Conservation (phyloP, 1,140 invertebrate species). For the Ridgeia piscesae region DNA sequence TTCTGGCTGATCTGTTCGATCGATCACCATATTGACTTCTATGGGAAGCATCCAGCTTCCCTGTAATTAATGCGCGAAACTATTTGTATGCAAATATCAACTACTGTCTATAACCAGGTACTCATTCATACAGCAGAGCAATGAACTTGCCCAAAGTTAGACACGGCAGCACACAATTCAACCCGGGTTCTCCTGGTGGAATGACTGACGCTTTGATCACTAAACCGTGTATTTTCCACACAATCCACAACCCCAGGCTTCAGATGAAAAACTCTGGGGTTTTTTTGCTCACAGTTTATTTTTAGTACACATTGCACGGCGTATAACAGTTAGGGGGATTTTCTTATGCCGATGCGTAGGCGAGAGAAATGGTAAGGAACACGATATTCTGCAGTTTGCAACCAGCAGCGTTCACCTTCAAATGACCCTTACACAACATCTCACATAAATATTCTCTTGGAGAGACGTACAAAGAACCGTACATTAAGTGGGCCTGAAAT, state of each 20-base stretch:
- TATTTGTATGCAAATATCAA: no score
- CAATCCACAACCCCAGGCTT: not conserved
- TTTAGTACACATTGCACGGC: not conserved
- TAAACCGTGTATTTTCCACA: no score
- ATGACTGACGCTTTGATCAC: no score
- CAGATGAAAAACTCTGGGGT: not conserved
- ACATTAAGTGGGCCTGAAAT: not conserved
- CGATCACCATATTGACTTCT: no score
- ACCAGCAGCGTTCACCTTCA: not conserved
- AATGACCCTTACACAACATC: not conserved
- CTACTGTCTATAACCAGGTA: no score
- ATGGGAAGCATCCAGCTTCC: no score
- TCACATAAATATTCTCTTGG: not conserved
- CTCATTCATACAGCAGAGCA: no score
- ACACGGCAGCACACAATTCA: no score
- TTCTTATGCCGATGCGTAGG: not conserved
- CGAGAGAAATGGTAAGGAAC: not conserved
- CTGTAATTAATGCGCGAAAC: no score
- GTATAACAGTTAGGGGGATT: not conserved
- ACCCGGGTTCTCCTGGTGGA: no score
- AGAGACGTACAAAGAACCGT: not conserved
- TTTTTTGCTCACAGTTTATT: not conserved
- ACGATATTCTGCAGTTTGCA: not conserved
- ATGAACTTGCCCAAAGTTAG: no score
- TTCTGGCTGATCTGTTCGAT: no score